A percentile compares a stretch with the other conserved stretches of the same genome.
Conservation (phyloP, 1,140 invertebrate species). For the Drosophila santomea region DNA sequence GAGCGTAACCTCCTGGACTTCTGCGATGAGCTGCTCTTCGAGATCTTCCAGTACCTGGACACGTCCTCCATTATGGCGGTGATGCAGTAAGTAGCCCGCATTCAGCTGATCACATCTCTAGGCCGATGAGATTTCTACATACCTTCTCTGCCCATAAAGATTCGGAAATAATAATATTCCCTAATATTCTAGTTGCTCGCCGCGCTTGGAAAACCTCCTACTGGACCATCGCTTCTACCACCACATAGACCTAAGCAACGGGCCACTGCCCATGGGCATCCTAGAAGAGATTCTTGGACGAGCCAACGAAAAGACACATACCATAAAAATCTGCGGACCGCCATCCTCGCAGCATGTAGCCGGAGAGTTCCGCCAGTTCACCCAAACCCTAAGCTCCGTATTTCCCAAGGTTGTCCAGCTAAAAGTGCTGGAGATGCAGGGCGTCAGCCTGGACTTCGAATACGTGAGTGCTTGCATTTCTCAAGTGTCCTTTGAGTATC, state of each 20-base stretch:
- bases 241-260: constrained; percentile 85
- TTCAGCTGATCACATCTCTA: neutral
- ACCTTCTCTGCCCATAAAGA: neutral
- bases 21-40: constrained; percentile 86
- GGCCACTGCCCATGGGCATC: constrained; percentile 79
- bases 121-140: too few relatives aligned
- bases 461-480: constrained; percentile 70
- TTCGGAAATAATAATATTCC: neutral
- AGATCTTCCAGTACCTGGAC: constrained; percentile 86
- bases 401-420: constrained; percentile 85
- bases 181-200: constrained; percentile 84
- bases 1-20: constrained; percentile 63
- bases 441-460: constrained; percentile 85
- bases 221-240: constrained; percentile 86
- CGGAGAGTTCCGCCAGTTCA: constrained; percentile 73
- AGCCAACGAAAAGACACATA: constrained; percentile 85
- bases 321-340: constrained; percentile 84
- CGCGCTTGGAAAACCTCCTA: constrained; percentile 84
- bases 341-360: constrained; percentile 71
- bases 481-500: too few relatives aligned
- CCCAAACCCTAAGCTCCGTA: constrained; percentile 57
- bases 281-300: constrained; percentile 85
- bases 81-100: constrained; percentile 84
- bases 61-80: constrained; percentile 85
- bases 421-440: constrained; percentile 85